A percentile compares a stretch with the other conserved stretches of the same genome.
phyloP scores from a whole-genome alignment of 2,888 invertebrate genomes.

The Cerceris ruficornis region DNA sequence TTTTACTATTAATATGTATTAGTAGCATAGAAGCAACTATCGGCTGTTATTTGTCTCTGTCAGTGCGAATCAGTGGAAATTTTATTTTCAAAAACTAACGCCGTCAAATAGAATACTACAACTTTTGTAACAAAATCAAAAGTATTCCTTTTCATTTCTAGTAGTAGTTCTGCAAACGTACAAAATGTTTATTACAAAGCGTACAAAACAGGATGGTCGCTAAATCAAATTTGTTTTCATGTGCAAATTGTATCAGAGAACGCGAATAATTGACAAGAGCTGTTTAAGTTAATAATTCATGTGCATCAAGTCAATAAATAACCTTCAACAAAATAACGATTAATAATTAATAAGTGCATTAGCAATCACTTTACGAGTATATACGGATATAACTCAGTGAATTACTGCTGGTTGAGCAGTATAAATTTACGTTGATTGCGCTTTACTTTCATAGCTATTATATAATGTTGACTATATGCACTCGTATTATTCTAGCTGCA shows the following conservation, averaged over 20 bases:
- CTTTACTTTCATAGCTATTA: no score
- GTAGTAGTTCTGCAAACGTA: constrained; percentile 46
- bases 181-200: constrained; percentile 59
- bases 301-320: no score
- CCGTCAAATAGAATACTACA: constrained; percentile 58
- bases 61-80: constrained; percentile 54
- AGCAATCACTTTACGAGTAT: no score
- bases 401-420: no score
- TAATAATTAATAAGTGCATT: no score
- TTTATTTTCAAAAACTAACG: constrained; percentile 58
- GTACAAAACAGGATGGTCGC: constrained; percentile 31
- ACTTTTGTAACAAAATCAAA: constrained; percentile 58
- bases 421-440: no score
- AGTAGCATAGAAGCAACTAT: constrained; percentile 62
- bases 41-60: constrained; percentile 42
- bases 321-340: no score
- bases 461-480: no score
- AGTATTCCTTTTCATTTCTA: constrained; percentile 38
- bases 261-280: background rate
- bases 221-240: constrained; percentile 47
- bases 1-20: constrained; percentile 55
- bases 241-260: background rate
- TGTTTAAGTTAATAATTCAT: background rate
- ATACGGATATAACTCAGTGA: no score
- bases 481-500: no score